Evolutionary conservation across 2,113 vertebrate genomes (phyloP), one percentile per base, ranked within the genome.

Genomic region (Coracopsis vasa): DNA sequence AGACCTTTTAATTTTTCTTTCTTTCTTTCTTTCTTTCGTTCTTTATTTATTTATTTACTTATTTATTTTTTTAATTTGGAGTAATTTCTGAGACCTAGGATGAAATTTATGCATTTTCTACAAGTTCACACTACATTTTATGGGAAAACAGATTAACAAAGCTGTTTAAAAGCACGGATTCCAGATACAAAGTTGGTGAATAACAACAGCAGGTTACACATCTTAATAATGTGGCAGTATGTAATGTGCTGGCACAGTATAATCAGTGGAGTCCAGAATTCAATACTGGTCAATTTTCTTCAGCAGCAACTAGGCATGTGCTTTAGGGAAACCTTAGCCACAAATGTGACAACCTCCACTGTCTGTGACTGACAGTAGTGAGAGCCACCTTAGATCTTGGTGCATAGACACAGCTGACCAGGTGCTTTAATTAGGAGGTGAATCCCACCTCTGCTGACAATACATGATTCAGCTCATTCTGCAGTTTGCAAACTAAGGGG

Each of bases 321-420:
- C 28, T 54, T 72, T 31, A 54, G 35, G 41, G 29, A 73, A 77
- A 37, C 31, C 41, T n/a, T 23, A 65, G 48, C 18, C 35, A 51
- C 44, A 61, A 69, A 15, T 2, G 3, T 7, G 31, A 17, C 33
- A 39, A 7, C 15, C 20, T 70, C n/a, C 20, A n/a, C 0, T 13
- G 28, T 28, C 33, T 25, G 25, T 28, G 84, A 10, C 0, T 61
- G 53, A 69, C 13, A 47, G 15, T 6, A 45, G 18, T 10, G 11
- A 29, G 11, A 80, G 5, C 7, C 71, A 31, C n/a, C 15, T 29
- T 29, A 67, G 27, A 60, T 21, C 21, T 18, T n/a, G 14, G 72
- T 53, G 39, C 0, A 0, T 24, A 81, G 39, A 70, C 3, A 7
- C 15, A 28, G 4, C 9, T 47, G 28, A 33, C 71, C 29, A 35